A percentile compares a stretch with the other conserved stretches of the same genome.
Conservation (phyloP, 2,113 vertebrate genomes). For the Phalacrocorax aristotelis region DNA sequence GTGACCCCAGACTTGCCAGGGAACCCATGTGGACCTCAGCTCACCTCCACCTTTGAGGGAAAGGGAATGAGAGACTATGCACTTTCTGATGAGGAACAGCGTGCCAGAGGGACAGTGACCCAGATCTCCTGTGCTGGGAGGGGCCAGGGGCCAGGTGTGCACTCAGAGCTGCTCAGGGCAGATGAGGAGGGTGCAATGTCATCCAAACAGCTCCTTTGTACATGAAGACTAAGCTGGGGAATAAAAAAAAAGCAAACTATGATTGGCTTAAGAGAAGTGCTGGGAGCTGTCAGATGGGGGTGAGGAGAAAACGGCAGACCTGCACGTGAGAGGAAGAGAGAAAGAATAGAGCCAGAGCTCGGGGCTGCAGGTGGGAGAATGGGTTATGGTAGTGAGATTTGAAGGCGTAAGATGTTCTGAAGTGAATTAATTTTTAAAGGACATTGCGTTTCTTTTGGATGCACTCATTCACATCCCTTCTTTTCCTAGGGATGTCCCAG, state of each 20-base stretch:
- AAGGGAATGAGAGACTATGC: accelerated
- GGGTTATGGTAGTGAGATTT: background rate
- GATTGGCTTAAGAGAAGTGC: background rate
- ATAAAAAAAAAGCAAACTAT: background rate
- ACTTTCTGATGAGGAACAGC: accelerated
- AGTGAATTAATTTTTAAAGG: background rate
- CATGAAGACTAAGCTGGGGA: background rate
- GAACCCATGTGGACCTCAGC: background rate
- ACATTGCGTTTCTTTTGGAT: background rate
- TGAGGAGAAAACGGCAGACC: background rate
- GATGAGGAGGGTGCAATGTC: background rate
- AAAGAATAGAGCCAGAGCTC: background rate
- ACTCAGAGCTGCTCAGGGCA: background rate
- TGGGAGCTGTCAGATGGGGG: accelerated
- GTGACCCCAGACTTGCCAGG: background rate
- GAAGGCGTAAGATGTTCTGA: background rate
- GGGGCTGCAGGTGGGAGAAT: background rate
- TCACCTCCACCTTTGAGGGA: background rate
- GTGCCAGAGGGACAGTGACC: background rate
- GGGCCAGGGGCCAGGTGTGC: background rate
- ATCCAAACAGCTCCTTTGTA: background rate
- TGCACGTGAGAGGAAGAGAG: background rate
- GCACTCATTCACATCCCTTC: background rate
- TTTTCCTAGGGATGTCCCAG: background rate
- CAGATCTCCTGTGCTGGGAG: background rate